Conservation (phyloP, 2,113 vertebrate genomes). For the Trachemys scripta region DNA sequence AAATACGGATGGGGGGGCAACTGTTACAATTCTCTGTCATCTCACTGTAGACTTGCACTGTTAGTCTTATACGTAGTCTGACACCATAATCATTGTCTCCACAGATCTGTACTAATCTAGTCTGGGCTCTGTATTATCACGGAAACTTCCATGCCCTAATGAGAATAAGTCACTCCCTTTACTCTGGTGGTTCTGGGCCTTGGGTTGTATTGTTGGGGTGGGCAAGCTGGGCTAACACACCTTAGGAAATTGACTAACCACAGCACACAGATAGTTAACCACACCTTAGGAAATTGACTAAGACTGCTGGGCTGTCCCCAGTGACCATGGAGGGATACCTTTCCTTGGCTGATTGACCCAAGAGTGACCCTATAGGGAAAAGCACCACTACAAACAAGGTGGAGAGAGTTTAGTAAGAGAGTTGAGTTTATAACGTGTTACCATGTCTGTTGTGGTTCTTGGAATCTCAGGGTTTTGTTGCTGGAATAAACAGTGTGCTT, state of each 20-base stretch:
- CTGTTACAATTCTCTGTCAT: accelerated
- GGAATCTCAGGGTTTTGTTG: not conserved
- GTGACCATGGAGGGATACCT: accelerated
- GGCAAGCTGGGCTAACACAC: not conserved
- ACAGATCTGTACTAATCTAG: not conserved
- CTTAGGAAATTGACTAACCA: not conserved
- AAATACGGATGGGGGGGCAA: not conserved
- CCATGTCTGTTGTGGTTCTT: accelerated
- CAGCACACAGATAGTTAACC: accelerated
- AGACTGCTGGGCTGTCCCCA: not conserved
- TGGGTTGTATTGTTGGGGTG: not conserved
- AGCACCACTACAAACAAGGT: accelerated
- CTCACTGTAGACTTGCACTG: accelerated
- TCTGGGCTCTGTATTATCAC: not conserved
- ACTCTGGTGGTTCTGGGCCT: not conserved
- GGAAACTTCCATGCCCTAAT: accelerated
- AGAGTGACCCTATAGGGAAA: not conserved
- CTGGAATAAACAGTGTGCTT: not conserved
- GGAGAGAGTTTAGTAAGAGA: not conserved
- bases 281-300: not conserved
- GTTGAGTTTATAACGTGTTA: not conserved
- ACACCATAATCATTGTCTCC: not conserved
- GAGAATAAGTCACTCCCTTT: not conserved
- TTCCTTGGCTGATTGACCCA: accelerated
- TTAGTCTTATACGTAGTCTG: not conserved